Conservation (phyloP, 2,113 vertebrate genomes). For the Addax nasomaculatus region DNA sequence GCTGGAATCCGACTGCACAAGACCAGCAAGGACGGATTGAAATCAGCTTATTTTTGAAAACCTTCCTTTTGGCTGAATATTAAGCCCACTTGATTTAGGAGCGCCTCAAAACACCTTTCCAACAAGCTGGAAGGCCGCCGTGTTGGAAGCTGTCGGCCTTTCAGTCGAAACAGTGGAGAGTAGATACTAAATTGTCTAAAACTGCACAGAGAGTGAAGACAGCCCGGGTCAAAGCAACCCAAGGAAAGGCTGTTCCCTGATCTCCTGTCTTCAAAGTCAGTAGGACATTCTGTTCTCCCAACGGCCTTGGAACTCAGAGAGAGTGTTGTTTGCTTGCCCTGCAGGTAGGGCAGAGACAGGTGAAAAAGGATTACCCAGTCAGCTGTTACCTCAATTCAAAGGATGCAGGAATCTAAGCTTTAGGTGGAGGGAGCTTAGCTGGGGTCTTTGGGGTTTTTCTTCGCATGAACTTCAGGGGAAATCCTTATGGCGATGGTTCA, state of each 20-base stretch:
- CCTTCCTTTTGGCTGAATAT: not conserved
- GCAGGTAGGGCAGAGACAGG: not conserved
- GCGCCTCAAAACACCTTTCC: not conserved
- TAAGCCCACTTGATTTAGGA: conserved; percentile 32
- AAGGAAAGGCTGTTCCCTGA: not conserved
- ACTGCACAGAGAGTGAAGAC: not conserved
- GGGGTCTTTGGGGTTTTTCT: not conserved
- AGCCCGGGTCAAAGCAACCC: not conserved
- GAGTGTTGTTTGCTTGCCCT: not conserved
- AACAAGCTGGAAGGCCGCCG: not conserved
- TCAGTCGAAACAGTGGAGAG: not conserved
- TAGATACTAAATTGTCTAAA: not conserved
- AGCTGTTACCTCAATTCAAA: not conserved
- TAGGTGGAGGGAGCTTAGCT: not conserved
- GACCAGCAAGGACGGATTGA: not conserved
- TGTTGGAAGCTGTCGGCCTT: not conserved
- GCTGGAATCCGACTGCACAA: not conserved
- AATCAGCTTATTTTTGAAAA: not conserved
- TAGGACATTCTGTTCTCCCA: not conserved
- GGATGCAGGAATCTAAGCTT: not conserved
- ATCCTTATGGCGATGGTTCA: not conserved
- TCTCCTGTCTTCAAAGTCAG: not conserved
- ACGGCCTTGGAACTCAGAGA: not conserved
- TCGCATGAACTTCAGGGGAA: not conserved
- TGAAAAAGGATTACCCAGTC: not conserved